phyloP scores from a whole-genome alignment of 2,113 vertebrate genomes.

The Pomatorhinus ruficollis region DNA sequence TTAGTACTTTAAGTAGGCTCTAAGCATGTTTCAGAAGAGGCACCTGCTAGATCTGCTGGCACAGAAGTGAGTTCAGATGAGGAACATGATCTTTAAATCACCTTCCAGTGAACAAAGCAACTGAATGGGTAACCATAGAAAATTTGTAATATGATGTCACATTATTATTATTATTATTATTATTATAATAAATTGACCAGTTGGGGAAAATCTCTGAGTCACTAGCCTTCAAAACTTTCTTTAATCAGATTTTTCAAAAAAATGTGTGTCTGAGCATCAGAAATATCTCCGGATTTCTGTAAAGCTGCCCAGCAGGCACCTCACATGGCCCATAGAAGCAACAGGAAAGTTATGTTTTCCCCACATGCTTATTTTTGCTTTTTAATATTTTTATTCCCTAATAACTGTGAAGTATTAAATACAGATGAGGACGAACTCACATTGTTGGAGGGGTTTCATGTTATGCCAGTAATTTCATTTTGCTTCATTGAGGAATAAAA shows the following conservation, averaged over 20 bases:
- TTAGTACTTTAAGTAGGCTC: not conserved
- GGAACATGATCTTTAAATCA: not conserved
- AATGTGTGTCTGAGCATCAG: not conserved
- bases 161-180: not conserved
- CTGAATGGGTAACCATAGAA: not conserved
- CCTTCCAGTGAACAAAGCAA: not conserved
- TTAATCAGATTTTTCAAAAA: not conserved
- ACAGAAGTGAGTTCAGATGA: not conserved
- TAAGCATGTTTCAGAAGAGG: not conserved
- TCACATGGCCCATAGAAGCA: not conserved
- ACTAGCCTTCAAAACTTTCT: not conserved
- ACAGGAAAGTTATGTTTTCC: not conserved
- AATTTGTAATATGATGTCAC: not conserved
- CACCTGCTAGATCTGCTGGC: not conserved
- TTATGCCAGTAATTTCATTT: not conserved
- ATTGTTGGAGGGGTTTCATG: not conserved
- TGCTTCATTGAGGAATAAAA: not conserved
- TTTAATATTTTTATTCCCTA: not conserved
- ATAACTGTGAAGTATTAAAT: not conserved
- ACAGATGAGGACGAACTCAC: not conserved
- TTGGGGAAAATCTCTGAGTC: not conserved
- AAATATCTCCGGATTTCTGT: not conserved
- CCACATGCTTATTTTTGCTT: not conserved
- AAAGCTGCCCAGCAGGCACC: not conserved
- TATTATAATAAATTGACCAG: not conserved